Evolutionary conservation across 2,113 vertebrate species (phyloP).

Genomic region (Craseonycteris thonglongyai): DNA sequence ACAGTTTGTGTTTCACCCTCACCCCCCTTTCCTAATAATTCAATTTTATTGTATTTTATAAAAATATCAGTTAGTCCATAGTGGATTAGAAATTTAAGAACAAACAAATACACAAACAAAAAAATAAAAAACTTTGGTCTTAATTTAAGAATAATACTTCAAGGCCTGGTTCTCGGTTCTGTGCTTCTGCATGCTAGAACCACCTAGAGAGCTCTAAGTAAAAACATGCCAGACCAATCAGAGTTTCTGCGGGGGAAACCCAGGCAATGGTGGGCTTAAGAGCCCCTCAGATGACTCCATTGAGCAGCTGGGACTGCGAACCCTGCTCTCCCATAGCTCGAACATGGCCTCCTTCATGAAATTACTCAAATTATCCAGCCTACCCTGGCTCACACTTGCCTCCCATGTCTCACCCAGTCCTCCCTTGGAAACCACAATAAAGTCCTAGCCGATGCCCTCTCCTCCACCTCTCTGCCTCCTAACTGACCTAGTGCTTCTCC

Average conservation of each 20-base stretch:
- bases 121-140: neutral
- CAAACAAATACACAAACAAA: neutral
- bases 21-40: neutral
- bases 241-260: neutral
- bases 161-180: neutral
- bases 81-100: neutral
- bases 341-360: neutral
- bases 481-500: neutral
- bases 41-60: neutral
- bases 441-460: too few relatives aligned
- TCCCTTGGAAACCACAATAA: neutral
- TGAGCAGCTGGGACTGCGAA: neutral
- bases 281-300: neutral
- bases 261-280: neutral
- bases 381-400: neutral
- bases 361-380: neutral
- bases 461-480: neutral
- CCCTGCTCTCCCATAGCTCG: neutral
- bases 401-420: neutral
- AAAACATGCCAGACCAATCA: too few relatives aligned
- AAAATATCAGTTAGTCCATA: neutral
- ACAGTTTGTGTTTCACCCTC: neutral
- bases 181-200: neutral
- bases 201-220: neutral
- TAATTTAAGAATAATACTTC: neutral